A percentile compares a stretch with the other conserved stretches of the same genome.
phyloP scores from a whole-genome alignment of 2,113 vertebrate species.

The Cavia aperea region DNA sequence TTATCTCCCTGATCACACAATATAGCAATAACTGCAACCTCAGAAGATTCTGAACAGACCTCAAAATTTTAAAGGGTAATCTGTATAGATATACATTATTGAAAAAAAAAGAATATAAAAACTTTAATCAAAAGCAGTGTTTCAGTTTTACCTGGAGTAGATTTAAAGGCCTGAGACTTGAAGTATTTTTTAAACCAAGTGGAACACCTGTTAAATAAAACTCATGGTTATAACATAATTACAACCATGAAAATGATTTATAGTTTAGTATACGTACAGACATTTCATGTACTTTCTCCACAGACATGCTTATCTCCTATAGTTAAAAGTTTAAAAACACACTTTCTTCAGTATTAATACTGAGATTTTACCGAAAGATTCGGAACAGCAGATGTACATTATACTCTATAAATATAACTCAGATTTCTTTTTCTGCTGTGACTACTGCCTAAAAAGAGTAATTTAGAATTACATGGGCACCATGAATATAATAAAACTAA shows the following conservation, averaged over 20 bases:
- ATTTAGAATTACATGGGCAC: neutral
- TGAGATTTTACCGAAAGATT: neutral
- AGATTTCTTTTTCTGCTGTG: slow-evolving; percentile 10
- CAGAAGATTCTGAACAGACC: neutral
- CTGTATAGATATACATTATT: neutral
- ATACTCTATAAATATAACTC: neutral
- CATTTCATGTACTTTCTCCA: neutral
- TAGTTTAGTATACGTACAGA: neutral
- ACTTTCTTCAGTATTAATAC: neutral
- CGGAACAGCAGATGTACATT: neutral
- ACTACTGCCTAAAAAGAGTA: neutral
- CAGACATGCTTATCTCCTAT: neutral
- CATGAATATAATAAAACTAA: neutral
- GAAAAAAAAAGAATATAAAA: slow-evolving; percentile 25
- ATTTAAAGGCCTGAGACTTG: slow-evolving; percentile 90
- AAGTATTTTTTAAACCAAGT: slow-evolving; percentile 91
- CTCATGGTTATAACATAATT: slow-evolving; percentile 54
- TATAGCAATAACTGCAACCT: neutral
- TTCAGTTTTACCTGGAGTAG: slow-evolving; percentile 90
- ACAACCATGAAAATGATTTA: slow-evolving; percentile 40
- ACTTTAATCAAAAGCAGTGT: slow-evolving; percentile 55
- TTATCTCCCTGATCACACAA: neutral
- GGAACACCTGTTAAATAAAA: slow-evolving; percentile 85
- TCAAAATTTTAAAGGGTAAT: slow-evolving; percentile 22
- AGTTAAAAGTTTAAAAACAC: neutral